Conservation (phyloP, 2,797 vertebrate genomes). For the Dicrostonyx torquatus region DNA sequence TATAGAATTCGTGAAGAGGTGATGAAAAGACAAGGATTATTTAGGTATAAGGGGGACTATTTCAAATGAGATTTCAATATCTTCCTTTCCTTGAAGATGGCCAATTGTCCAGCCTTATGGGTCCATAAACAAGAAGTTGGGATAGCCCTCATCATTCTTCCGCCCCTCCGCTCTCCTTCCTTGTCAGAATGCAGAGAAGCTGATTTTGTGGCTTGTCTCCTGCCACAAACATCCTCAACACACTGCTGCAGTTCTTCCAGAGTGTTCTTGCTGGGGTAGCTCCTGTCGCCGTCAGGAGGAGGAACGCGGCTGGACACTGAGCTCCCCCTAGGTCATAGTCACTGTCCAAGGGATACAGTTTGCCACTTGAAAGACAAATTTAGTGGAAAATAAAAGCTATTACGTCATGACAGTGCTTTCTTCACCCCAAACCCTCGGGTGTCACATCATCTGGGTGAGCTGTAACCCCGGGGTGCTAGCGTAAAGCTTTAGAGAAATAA, state of each 20-base stretch:
- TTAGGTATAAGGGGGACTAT: conserved; percentile 21
- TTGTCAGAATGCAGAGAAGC: background rate
- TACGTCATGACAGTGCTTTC: background rate
- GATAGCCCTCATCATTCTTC: background rate
- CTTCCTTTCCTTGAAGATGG: conserved; percentile 16
- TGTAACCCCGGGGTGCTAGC: background rate
- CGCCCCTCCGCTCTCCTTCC: background rate
- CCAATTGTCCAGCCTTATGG: background rate
- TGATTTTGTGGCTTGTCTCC: background rate
- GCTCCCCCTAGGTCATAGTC: conserved; percentile 14
- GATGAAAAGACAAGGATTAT: background rate
- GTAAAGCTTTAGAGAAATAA: background rate
- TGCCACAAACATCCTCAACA: background rate
- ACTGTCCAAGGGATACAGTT: conserved; percentile 32
- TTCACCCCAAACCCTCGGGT: background rate
- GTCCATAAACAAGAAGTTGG: conserved; percentile 51
- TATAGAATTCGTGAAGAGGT: conserved; percentile 48
- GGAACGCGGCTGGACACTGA: conserved; percentile 40
- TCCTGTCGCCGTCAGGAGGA: background rate
- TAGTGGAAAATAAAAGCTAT: conserved; percentile 39
- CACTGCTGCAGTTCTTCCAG: background rate
- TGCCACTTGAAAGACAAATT: conserved; percentile 40
- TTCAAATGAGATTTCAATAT: conserved; percentile 18
- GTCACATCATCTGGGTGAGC: background rate
- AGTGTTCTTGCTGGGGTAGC: background rate